Evolutionary conservation across 2,888 invertebrate species (phyloP).

Genomic region (Heliconius cydno): DNA sequence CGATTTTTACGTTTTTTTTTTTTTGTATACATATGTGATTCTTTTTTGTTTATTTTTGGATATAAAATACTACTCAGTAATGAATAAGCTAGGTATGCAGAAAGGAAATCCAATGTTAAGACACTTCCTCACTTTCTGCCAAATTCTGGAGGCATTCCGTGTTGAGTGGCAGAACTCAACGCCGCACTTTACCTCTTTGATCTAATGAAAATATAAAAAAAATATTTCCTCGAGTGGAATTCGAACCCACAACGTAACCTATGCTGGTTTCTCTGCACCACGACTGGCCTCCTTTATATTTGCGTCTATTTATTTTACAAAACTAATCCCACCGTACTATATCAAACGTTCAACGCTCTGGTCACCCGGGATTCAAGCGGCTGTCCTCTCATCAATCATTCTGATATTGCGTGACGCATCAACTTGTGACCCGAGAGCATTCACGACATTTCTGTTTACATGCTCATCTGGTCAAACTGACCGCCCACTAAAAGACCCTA

Average conservation of each 20-base stretch:
- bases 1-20: not conserved
- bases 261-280: too few relatives aligned
- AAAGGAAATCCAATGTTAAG: too few relatives aligned
- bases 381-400: conserved; percentile 62
- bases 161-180: too few relatives aligned
- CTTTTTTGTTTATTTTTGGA: not conserved
- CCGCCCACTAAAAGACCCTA: conserved; percentile 47
- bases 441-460: conserved; percentile 65
- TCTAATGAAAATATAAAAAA: too few relatives aligned
- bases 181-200: too few relatives aligned
- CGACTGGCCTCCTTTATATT: not conserved
- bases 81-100: too few relatives aligned
- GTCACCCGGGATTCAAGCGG: conserved; percentile 45
- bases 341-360: conserved; percentile 38
- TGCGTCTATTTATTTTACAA: conserved; percentile 14
- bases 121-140: too few relatives aligned
- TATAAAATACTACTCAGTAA: not conserved
- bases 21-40: not conserved
- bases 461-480: conserved; percentile 51
- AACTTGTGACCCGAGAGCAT: conserved; percentile 52
- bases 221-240: too few relatives aligned
- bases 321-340: conserved; percentile 37
- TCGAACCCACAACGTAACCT: too few relatives aligned
- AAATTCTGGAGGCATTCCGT: too few relatives aligned
- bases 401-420: conserved; percentile 76